A percentile compares a stretch with the other conserved stretches of the same genome.
phyloP scores from a whole-genome alignment of 2,888 invertebrate genomes.

The Suillia variegata region DNA sequence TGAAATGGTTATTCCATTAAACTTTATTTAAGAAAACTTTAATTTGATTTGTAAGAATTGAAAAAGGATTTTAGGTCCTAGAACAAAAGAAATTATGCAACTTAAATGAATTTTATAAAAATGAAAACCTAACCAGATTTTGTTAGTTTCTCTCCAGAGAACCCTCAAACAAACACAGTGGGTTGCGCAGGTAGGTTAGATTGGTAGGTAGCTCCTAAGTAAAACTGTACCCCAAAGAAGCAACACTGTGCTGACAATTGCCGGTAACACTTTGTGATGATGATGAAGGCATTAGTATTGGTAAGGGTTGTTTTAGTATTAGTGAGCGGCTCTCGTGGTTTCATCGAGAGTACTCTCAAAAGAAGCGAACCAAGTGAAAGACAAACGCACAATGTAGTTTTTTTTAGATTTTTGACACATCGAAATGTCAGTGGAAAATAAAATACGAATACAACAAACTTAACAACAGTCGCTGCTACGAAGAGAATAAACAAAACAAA shows the following conservation, averaged over 20 bases:
- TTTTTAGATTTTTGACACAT: neutral
- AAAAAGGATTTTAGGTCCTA: too few relatives aligned
- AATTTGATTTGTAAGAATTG: too few relatives aligned
- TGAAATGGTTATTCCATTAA: too few relatives aligned
- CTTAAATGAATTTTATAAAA: too few relatives aligned
- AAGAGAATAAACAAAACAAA: slow-evolving; percentile 54
- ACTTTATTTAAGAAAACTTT: too few relatives aligned
- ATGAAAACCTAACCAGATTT: too few relatives aligned
- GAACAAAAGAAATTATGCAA: too few relatives aligned
- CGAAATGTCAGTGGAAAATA: neutral
- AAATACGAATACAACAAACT: neutral
- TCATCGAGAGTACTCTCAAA: neutral
- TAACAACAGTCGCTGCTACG: slow-evolving; percentile 34
- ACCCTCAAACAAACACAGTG: too few relatives aligned
- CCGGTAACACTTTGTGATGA: neutral
- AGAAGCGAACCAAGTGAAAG: slow-evolving; percentile 1
- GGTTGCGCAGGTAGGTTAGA: too few relatives aligned
- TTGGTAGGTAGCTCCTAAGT: too few relatives aligned
- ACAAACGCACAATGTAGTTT: slow-evolving; percentile 14
- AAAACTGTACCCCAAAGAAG: slow-evolving; percentile 27
- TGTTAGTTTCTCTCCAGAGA: too few relatives aligned
- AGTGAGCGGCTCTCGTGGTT: neutral
- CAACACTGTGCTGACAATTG: slow-evolving; percentile 23
- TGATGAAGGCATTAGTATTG: neutral
- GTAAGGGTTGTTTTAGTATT: neutral